Conservation (phyloP, 2,113 vertebrate genomes). For the Amazona vittata region DNA sequence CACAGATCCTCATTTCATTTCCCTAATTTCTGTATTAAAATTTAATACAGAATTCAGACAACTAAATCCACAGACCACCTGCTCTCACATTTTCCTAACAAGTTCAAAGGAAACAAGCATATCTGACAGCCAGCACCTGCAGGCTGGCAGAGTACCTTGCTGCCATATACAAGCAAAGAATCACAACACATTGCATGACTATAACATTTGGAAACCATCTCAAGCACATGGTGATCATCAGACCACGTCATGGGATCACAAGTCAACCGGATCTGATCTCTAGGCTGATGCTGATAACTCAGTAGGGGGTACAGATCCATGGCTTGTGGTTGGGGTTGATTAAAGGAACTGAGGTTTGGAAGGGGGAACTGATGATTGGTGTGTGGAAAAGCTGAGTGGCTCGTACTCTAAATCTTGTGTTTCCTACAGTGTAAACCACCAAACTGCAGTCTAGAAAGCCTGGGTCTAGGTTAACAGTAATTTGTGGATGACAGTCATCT, state of each 20-base stretch:
- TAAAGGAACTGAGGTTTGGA: constrained; percentile 33
- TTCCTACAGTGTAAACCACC: neutral
- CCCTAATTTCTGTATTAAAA: constrained; percentile 6
- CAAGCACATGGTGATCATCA: neutral
- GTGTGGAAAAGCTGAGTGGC: neutral
- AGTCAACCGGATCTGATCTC: neutral
- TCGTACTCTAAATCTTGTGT: neutral
- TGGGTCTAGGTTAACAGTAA: neutral
- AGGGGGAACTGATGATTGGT: neutral
- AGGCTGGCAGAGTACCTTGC: neutral
- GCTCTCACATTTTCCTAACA: neutral
- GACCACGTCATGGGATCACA: neutral
- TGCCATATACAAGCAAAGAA: accelerated
- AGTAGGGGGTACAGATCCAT: neutral
- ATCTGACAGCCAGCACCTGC: neutral
- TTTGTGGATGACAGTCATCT: neutral
- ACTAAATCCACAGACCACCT: neutral
- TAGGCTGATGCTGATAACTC: neutral
- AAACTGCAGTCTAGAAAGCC: neutral
- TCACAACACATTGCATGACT: accelerated
- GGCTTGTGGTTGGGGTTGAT: neutral
- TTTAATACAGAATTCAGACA: neutral
- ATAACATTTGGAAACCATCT: neutral
- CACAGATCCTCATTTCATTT: constrained; percentile 59
- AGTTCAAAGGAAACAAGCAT: neutral